These are phyloP conservation scores for Drosophila takahashii DNA, from an alignment of 1,140 invertebrate species.

Conservation along the genomic window DNA sequence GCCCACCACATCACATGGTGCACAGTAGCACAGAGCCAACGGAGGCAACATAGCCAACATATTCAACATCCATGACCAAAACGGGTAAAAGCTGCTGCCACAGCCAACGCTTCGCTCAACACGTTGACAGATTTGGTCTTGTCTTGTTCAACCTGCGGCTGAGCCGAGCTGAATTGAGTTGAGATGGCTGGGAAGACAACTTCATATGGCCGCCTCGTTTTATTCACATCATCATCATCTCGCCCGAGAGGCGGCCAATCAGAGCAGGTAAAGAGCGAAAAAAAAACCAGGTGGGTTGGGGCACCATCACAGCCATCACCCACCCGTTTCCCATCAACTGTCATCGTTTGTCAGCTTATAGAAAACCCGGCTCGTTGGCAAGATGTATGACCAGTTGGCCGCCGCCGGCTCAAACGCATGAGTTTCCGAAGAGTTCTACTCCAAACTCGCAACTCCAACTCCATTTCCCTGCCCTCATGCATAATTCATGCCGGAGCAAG, in stretches of 20 bases:
- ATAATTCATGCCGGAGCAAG: constrained; percentile 73
- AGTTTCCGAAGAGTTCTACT: constrained; percentile 19
- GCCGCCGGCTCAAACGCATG: constrained; percentile 66
- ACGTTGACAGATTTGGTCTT: constrained; percentile 81
- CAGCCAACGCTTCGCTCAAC: constrained; percentile 65
- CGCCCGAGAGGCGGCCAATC: constrained; percentile 68
- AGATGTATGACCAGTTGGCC: constrained; percentile 76
- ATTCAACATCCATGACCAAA: constrained; percentile 42
- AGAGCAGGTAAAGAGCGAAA: constrained; percentile 40
- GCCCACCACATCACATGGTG: constrained; percentile 70
- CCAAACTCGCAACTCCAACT: constrained; percentile 33
- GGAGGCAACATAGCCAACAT: constrained; percentile 10
- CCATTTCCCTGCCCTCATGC: constrained; percentile 62
- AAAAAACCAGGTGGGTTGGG: constrained; percentile 1
- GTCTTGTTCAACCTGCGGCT: constrained; percentile 65
- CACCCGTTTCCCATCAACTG: constrained; percentile 81
- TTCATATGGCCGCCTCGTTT: constrained; percentile 67
- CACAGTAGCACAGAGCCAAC: constrained; percentile 28
- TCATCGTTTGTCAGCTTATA: constrained; percentile 84
- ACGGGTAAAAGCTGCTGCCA: constrained; percentile 30
- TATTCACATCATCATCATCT: constrained; percentile 44
- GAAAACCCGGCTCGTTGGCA: constrained; percentile 53
- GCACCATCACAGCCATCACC: constrained; percentile 44
- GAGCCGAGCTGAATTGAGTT: not conserved
- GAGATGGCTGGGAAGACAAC: constrained; percentile 56